These are phyloP conservation scores for Lamellibrachia satsuma DNA, from an alignment of 2,888 invertebrate genomes.

Conservation along the genomic window DNA sequence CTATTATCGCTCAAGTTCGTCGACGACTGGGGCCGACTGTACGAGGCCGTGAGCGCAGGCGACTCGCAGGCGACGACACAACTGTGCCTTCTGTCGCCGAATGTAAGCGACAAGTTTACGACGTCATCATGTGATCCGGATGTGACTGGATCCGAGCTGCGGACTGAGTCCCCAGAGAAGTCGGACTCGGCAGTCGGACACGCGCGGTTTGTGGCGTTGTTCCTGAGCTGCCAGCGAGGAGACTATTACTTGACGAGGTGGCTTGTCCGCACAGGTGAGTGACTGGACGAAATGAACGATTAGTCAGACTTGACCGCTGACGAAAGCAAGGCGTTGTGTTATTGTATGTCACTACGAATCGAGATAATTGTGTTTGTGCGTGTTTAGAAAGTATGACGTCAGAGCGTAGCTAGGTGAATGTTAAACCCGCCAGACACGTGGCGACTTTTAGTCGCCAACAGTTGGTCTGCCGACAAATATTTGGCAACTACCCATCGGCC, in stretches of 20 bases:
- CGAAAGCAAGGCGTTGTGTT: background rate
- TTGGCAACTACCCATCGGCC: no score
- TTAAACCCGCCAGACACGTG: background rate
- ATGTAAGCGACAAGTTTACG: background rate
- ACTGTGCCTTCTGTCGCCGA: background rate
- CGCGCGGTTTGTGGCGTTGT: background rate
- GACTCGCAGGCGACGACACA: background rate
- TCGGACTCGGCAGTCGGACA: background rate
- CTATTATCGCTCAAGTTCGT: constrained; percentile 20
- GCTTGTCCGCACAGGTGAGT: background rate
- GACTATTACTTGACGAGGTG: background rate
- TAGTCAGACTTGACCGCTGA: background rate
- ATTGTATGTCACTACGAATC: background rate
- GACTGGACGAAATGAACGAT: background rate
- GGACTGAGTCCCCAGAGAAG: background rate
- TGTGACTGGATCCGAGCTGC: background rate
- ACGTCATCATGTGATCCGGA: background rate
- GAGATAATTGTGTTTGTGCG: background rate
- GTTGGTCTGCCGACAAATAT: no score
- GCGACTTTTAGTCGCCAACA: no score
- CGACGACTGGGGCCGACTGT: background rate
- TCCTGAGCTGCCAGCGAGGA: background rate
- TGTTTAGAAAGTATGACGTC: background rate
- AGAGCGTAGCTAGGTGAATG: background rate
- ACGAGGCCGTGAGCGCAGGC: background rate